Base-by-base conservation (phyloP, 2,888 invertebrate genomes). In the Omphaloscelis lunosa region DNA sequence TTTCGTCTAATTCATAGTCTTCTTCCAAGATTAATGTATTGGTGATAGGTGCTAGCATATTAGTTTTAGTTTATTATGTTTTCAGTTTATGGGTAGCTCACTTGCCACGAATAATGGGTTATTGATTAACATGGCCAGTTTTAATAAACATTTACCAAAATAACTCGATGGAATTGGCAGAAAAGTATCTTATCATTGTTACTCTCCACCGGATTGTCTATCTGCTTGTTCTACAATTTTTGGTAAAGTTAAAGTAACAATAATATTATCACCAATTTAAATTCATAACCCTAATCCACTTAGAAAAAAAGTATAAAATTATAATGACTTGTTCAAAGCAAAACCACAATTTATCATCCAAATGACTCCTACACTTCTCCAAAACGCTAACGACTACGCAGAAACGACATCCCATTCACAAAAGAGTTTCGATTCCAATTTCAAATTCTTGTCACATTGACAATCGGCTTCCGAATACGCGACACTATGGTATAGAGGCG, bases 391-490 rank as follows among this genome's bases (percentile, higher is more conserved):
- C 76, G 84, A 89, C 78, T 92, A 91, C 92, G 79, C 56, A 85
- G 91, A 92, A 93, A 61, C 75, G 78, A 86, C 80, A 81, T 82
- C 87, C 75, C 78, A 87, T 87, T 86, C 85, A 80, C 77, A 76
- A 84, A 82, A 74, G 75, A 62, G 71, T 67, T 90, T 87, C 91
- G 73, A 91, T 91, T 92, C 71, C 79, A 89, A 94, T 95, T 94
- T 92, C 62, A 82, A 89, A 95, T 95, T 94, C 95, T 90, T 82
- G 90, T 92, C 94, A 92, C 93, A 92, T 79, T 81, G 82, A 80
- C 88, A 87, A 90, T 92, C 87, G 90, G 88, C 95, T 95, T 93
- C 95, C 93, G 93, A 93, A 94, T 93, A 95, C 94, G 91, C 91
- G 89, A 80, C 80, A 92, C 91, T 91, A 93, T 93, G 91, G 89